These are phyloP conservation scores for Anthopleura xanthogrammica DNA, from an alignment of 92 coral and sea anemone species.

Conservation along the genomic window DNA sequence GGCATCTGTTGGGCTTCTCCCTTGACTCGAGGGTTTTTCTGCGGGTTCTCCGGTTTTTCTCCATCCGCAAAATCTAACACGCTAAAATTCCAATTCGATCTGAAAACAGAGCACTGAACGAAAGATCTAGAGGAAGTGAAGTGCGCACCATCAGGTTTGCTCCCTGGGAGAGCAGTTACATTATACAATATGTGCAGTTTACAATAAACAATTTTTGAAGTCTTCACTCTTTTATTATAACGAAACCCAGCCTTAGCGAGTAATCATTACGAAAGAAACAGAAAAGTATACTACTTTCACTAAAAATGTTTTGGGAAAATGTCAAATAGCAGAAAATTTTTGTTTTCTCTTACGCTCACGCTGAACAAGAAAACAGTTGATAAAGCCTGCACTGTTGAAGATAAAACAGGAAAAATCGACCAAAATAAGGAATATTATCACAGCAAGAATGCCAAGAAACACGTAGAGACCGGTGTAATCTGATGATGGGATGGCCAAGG, in stretches of 20 bases:
- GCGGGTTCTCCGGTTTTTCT: too few species aligned
- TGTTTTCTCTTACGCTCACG: neutral
- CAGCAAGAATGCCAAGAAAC: constrained; percentile 17
- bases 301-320: neutral
- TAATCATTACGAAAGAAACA: neutral
- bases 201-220: too few species aligned
- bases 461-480: constrained; percentile 12
- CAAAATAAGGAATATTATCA: neutral
- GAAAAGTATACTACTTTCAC: neutral
- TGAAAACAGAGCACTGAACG: too few species aligned
- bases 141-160: too few species aligned
- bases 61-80: too few species aligned
- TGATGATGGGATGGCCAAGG: neutral
- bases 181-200: too few species aligned
- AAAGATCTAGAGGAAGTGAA: too few species aligned
- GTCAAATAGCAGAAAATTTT: neutral
- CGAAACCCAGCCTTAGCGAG: neutral
- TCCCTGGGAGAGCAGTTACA: too few species aligned
- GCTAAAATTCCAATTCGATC: too few species aligned
- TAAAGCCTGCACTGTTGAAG: constrained; percentile 28
- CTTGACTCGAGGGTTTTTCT: too few species aligned
- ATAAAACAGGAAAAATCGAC: constrained; percentile 28
- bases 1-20: too few species aligned
- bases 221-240: too few species aligned
- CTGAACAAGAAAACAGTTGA: constrained; percentile 15